Evolutionary conservation across 2,888 invertebrate species (phyloP), one percentile per base, ranked within the genome.

Genomic region (Coecobrya sp.): DNA sequence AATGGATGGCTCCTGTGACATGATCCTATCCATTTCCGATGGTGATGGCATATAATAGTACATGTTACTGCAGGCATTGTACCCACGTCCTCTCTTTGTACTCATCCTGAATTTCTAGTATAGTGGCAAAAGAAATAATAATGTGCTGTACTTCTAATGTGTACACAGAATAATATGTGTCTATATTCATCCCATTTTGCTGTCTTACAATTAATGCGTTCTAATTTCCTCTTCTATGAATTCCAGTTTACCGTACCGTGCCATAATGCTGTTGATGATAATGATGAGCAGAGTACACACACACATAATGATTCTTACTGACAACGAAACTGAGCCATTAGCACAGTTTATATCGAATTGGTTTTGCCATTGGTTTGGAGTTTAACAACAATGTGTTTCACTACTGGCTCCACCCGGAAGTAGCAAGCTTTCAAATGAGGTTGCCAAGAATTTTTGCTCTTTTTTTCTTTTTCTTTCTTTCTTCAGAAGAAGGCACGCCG

Each of bases 311-410:
- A 52, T 49, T 52, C 7, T 52, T 79, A 16, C 49, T 79, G 79
- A 79, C 25, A 25, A 13, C 55, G 27, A 45, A 45, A 59, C 59
- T 55, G 7, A 27, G 79, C 52, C 30, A 81, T 81, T 81, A 81
- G 55, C 81, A 81, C 55, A 55, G 55, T 59, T 81, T 81, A 65
- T 42, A 65, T 45, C 13, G 42, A 52, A 65, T 84, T 84, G 36
- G 84, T 45, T 62, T 81, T 55, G 81, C 13, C 36, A 30, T 55
- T 81, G 42, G 76, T 19, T 10, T 76, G 30, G 79, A 73, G 82
- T 89, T 82, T 84, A 68, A 73, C 89, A 84, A 89, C 89, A 89
- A 89, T 89, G 89, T 73, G 73, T 89, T 89, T 81, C 52, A 81
- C 55, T 55, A 81, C 55, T 55, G 59, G 84, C 11, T 84, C 62